Evolutionary conservation across 2,888 invertebrate genomes (phyloP).

Genomic region (Drosophila melanosoma): DNA sequence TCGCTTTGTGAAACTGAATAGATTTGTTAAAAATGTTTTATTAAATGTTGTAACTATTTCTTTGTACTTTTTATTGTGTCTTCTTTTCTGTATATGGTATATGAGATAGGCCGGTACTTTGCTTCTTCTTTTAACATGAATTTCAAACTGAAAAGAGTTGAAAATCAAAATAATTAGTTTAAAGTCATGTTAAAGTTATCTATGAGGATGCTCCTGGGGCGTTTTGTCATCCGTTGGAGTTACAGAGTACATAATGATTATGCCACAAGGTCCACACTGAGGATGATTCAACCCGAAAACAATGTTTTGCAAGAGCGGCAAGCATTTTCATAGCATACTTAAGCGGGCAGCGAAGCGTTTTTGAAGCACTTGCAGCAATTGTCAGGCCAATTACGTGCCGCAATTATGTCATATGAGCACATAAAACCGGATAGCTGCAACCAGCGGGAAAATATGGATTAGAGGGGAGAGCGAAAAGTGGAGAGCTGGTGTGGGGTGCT

Average conservation of each 20-base stretch:
- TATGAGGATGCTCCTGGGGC: slow-evolving; percentile 3
- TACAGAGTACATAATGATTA: background rate
- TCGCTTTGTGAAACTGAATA: background rate
- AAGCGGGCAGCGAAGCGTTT: slow-evolving; percentile 71
- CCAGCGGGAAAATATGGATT: background rate
- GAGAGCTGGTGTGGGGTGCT: background rate
- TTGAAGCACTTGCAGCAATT: slow-evolving; percentile 68
- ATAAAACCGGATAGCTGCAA: slow-evolving; percentile 52
- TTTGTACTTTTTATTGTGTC: background rate
- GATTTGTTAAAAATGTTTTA: background rate
- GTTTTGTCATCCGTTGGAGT: slow-evolving; percentile 29
- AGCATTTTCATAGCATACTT: slow-evolving; percentile 69
- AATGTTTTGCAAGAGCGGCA: slow-evolving; percentile 47
- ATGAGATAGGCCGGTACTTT: background rate
- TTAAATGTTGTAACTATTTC: background rate
- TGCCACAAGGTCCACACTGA: background rate
- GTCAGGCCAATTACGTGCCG: slow-evolving; percentile 77
- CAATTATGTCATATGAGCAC: slow-evolving; percentile 78
- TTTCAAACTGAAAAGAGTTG: background rate
- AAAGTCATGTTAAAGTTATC: slow-evolving; percentile 7
- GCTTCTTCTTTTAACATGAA: background rate
- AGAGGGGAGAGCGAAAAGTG: background rate
- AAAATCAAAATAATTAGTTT: background rate
- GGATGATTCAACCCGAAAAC: slow-evolving; percentile 21
- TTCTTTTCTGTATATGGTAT: background rate